Evolutionary conservation across 2,113 vertebrate genomes (phyloP), one percentile per base, ranked within the genome.

Genomic region (Toxostoma redivivum): DNA sequence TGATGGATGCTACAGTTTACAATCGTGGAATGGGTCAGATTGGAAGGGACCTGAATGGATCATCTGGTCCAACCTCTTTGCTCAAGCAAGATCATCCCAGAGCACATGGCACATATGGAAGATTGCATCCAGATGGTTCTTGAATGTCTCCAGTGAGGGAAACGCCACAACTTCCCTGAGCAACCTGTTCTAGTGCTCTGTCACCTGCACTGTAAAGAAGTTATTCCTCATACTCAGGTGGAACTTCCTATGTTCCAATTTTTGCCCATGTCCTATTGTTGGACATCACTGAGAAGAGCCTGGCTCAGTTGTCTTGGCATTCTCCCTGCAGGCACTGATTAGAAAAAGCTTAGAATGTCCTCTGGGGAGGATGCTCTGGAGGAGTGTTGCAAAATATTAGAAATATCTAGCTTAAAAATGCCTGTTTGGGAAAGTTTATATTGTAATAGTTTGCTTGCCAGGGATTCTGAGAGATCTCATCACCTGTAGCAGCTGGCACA

Each of bases 1-100:
- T 58, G 14, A 5, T 16, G 4, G 9, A 1, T 71, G 56, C 8
- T 66, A 1, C 35, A n/a, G 4, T 28, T 73, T 27, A 8, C 25
- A 33, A 0, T 42, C 18, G 31, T 22, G 19, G 14, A 9, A 18
- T 1, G n/a, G 40, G 17, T 11, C 25, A 33, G n/a, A 11, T 5
- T 61, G 54, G 62, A 54, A 47, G 30, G 11, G 54, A 35, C 17
- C 14, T 20, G 10, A 8, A 10, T 19, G 79, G 25, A 18, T 60
- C 25, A 19, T 40, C 23, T 27, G 30, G 7, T 54, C 15, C 31
- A 48, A 11, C 8, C 35, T 90, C 24, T 33, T 13, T 53, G n/a
- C 6, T 17, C 24, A 10, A 8, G 3, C 20, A 22, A 5, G 20
- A 17, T 60, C 20, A 47, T 60, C 30, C 25, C 22, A 51, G 33